Conservation (phyloP, 2,113 vertebrate genomes). For the Furnarius figulus region DNA sequence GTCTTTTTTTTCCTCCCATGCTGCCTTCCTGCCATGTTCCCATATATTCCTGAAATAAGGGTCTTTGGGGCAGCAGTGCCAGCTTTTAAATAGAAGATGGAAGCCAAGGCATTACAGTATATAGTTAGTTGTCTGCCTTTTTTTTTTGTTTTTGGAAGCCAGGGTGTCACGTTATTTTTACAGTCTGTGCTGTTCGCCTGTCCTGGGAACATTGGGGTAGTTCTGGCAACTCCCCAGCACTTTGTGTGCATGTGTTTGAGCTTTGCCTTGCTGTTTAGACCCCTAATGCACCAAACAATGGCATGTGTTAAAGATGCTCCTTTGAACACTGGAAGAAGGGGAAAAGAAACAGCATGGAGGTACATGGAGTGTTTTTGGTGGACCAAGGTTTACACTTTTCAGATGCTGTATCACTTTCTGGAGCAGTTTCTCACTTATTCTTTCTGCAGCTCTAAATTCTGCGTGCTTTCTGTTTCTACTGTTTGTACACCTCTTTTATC, state of each 20-base stretch:
- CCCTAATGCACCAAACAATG: not conserved
- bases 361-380: not conserved
- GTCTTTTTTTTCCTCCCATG: not conserved
- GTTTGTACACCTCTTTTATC: not conserved
- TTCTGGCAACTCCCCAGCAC: not conserved
- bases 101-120: not conserved
- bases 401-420: not conserved
- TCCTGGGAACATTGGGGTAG: not conserved
- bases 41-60: not conserved
- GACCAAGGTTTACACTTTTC: not conserved
- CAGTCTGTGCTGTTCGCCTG: not conserved
- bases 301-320: not conserved
- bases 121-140: not conserved
- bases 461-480: not conserved
- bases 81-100: not conserved
- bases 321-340: not conserved
- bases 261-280: not conserved
- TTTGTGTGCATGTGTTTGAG: not conserved
- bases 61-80: not conserved
- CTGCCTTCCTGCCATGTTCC: not conserved
- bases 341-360: not conserved
- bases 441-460: not conserved
- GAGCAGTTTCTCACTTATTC: not conserved
- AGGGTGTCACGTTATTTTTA: not conserved
- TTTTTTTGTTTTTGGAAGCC: not conserved